phyloP scores from a whole-genome alignment of 2,888 invertebrate species.

The Aleiodes leptofemur region DNA sequence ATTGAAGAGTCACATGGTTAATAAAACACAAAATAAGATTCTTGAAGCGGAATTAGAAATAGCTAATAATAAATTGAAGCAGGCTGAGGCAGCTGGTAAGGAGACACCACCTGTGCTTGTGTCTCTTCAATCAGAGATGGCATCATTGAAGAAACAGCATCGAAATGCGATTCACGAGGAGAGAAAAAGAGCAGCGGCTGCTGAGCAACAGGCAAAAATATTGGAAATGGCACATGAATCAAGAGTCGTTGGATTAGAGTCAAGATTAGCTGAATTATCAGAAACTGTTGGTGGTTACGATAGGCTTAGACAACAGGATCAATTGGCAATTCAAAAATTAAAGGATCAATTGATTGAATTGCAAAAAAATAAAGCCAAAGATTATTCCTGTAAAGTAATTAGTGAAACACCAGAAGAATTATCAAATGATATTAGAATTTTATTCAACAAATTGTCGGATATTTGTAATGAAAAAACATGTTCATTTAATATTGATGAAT shows the following conservation, averaged over 20 bases:
- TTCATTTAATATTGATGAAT: conserved; percentile 58
- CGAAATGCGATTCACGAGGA: conserved; percentile 84
- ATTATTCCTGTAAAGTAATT: conserved; percentile 54
- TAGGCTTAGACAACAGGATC: conserved; percentile 83
- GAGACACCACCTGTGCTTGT: conserved; percentile 81
- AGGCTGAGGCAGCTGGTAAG: conserved; percentile 80
- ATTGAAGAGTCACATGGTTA: conserved; percentile 75
- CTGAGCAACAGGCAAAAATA: conserved; percentile 83
- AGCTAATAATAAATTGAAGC: conserved; percentile 80
- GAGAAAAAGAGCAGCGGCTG: conserved; percentile 83
- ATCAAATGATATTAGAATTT: conserved; percentile 73
- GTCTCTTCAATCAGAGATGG: conserved; percentile 85
- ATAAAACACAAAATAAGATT: conserved; percentile 75
- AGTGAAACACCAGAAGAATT: conserved; percentile 64
- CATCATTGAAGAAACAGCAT: conserved; percentile 84
- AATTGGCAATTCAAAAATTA: conserved; percentile 83
- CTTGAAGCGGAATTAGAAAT: conserved; percentile 81
- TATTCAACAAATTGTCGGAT: conserved; percentile 74
- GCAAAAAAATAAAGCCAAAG: conserved; percentile 63
- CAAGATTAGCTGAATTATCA: conserved; percentile 86
- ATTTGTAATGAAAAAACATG: conserved; percentile 74
- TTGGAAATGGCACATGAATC: conserved; percentile 85
- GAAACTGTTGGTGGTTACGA: conserved; percentile 88
- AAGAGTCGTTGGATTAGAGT: conserved; percentile 85
- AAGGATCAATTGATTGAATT: conserved; percentile 75